Evolutionary conservation across 2,888 invertebrate species (phyloP).

Genomic region (Diarsia rubi): DNA sequence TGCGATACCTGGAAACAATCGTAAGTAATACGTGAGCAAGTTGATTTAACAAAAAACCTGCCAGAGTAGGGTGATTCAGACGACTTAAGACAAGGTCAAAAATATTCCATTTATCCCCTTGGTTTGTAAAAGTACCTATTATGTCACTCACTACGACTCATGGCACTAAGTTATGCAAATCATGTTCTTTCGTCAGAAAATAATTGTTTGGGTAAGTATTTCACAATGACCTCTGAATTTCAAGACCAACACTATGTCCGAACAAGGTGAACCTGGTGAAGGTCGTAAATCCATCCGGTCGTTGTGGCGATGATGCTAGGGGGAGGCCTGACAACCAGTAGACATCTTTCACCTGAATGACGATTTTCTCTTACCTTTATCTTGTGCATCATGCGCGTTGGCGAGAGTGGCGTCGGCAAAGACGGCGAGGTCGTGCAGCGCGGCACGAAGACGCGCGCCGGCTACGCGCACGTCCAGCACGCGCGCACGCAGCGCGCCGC

Average conservation of each 20-base stretch:
- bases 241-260: background rate
- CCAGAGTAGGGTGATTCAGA: constrained; percentile 19
- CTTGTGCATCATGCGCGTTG: constrained; percentile 95
- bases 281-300: background rate
- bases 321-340: background rate
- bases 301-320: background rate
- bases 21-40: background rate
- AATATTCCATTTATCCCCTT: constrained; percentile 21
- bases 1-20: constrained; percentile 88
- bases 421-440: constrained; percentile 96
- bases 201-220: background rate
- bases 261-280: background rate
- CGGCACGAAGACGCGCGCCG: constrained; percentile 94
- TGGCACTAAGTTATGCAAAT: constrained; percentile 5
- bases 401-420: constrained; percentile 97
- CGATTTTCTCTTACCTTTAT: constrained; percentile 91
- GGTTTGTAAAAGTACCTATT: background rate
- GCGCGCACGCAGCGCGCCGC: constrained; percentile 94
- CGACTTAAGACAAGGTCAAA: constrained; percentile 10
- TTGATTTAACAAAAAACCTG: constrained; percentile 15
- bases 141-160: constrained; percentile 13
- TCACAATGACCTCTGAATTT: background rate
- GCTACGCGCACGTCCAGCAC: constrained; percentile 96
- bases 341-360: background rate
- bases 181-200: constrained; percentile 6